Percentiles rank a stretch among this genome's conserved stretches.
These are phyloP conservation scores for Ditylenchus dipsaci DNA, from an alignment of 1,140 invertebrate genomes.

Conservation along the genomic window DNA sequence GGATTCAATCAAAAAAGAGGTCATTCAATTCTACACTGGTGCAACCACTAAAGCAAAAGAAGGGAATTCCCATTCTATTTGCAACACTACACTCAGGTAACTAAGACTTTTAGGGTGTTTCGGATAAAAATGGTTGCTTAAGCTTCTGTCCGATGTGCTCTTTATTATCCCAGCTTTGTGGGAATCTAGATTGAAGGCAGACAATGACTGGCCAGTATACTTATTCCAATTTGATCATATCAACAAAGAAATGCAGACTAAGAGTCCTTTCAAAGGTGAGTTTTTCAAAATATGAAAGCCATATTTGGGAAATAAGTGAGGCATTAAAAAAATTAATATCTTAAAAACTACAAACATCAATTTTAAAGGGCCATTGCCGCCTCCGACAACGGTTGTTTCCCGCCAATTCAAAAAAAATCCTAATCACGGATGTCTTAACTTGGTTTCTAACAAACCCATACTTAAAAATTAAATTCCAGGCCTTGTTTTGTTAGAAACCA, in stretches of 20 bases:
- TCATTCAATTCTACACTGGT: background rate
- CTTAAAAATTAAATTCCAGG: too few species aligned
- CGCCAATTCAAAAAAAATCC: too few species aligned
- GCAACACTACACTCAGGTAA: conserved; percentile 41
- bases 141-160: conserved; percentile 36
- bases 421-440: too few species aligned
- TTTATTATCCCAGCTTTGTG: conserved; percentile 39
- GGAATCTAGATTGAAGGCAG: conserved; percentile 27
- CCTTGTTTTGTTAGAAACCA: too few species aligned
- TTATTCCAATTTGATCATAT: conserved; percentile 45
- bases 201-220: conserved; percentile 35
- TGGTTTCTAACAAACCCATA: too few species aligned
- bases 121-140: background rate
- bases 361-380: too few species aligned
- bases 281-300: too few species aligned
- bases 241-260: conserved; percentile 29
- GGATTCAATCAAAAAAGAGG: background rate
- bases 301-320: too few species aligned
- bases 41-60: background rate
- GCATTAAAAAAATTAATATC: too few species aligned
- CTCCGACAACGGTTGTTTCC: too few species aligned
- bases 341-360: too few species aligned
- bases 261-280: conserved; percentile 32
- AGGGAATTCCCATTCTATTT: conserved; percentile 20
- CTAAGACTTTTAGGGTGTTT: background rate